These are phyloP conservation scores for Apamea crenata DNA, from an alignment of 2,888 invertebrate species.

Conservation along the genomic window DNA sequence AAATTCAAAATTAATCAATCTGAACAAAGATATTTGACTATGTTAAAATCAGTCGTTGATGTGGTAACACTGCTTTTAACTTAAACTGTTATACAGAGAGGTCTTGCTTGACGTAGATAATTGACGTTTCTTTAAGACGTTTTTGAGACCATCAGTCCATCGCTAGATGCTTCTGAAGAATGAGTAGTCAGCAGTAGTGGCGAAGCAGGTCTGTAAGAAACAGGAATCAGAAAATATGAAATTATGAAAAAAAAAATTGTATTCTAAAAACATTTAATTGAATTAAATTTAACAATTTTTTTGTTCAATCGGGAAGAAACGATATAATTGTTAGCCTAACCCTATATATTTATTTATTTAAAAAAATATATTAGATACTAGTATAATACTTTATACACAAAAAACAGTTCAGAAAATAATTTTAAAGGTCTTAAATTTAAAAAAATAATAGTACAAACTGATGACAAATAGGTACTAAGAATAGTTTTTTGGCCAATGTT, in stretches of 20 bases:
- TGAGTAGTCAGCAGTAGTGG: background rate
- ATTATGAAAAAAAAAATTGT: too few species aligned
- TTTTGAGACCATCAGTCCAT: background rate
- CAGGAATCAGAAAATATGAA: background rate
- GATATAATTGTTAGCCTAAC: background rate
- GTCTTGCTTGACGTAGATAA: too few species aligned
- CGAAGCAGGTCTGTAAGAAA: background rate
- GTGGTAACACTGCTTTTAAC: background rate
- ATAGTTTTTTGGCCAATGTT: background rate
- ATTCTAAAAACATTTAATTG: too few species aligned
- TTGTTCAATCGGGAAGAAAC: background rate
- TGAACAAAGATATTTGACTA: background rate
- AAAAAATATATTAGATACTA: background rate
- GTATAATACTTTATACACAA: background rate
- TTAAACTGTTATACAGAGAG: background rate
- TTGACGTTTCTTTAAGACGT: too few species aligned
- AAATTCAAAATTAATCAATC: too few species aligned
- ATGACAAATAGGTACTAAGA: background rate
- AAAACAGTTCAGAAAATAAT: constrained; percentile 6
- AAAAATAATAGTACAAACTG: too few species aligned
- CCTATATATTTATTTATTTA: constrained; percentile 6
- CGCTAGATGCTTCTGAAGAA: background rate
- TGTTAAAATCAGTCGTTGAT: background rate
- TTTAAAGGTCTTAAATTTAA: too few species aligned
- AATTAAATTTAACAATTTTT: background rate